Evolutionary conservation across 2,888 invertebrate genomes (phyloP), one percentile per base, ranked within the genome.

Genomic region (Onchidella celtica): DNA sequence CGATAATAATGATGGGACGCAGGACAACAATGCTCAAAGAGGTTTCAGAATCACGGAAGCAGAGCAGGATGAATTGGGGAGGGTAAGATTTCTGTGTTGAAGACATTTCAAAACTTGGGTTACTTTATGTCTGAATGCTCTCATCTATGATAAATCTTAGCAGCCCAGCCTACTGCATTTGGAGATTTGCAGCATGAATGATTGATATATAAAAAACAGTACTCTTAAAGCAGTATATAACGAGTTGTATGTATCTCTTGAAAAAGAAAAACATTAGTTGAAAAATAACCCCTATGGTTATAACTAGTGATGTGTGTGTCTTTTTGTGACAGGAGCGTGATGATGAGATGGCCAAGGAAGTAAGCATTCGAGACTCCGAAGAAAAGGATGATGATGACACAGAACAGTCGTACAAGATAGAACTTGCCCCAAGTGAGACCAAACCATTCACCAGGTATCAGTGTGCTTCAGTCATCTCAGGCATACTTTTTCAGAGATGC

Each of bases 391-490:
- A 76, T 36, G 72, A 76, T 81, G 81, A 76, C 1, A 63, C 70
- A n/a, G 81, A 76, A 27, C 81, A 81, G 3, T 47, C 47, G 4
- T 81, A 81, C 57, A 90, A 91, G 83, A 92, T 92, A 61, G 89
- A 91, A 78, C 87, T 93, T 57, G 92, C 92, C 14, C 89, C 90
- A 29, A 92, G 92, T 86, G 93, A 93, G 85, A 92, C 92, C 24
- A 92, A 92, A 85, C 92, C 92, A 24, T 92, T 91, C 83, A 92
- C 92, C 32, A 89, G 92, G 92, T 92, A 82, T 40, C 14, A 29
- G 4, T n/a, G n/a, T n/a, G n/a, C n/a, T n/a, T 55, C 55, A 14
- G 55, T 21, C 9, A 11, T 55, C 55, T 14, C n/a, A n/a, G n/a
- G n/a, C n/a, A n/a, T n/a, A n/a, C n/a, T n/a, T n/a, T n/a, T n/a